A percentile compares a stretch with the other conserved stretches of the same genome.
Conservation (phyloP, 2,797 vertebrate genomes). For the Anas georgica region DNA sequence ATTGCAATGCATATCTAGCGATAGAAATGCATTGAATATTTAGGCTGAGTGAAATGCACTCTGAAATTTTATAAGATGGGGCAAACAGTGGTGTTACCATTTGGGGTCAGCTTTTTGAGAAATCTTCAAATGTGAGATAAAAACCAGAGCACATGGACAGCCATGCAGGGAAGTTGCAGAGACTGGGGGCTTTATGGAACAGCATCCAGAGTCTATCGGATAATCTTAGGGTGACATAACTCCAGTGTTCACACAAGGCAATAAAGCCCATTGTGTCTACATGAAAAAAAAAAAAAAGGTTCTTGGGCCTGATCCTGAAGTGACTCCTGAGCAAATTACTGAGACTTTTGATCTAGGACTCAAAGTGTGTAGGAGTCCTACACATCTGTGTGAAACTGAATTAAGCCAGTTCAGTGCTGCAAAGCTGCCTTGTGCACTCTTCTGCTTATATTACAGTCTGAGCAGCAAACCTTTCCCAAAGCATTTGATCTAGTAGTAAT, state of each 20-base stretch:
- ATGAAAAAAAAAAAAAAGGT: background rate
- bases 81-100: background rate
- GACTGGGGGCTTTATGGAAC: background rate
- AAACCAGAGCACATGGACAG: accelerated
- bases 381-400: background rate
- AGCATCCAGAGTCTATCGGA: background rate
- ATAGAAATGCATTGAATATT: background rate
- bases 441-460: background rate
- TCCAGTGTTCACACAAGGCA: background rate
- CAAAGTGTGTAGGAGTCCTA: background rate
- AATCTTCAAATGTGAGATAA: background rate
- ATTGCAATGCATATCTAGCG: background rate
- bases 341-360: background rate
- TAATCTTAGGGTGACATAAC: background rate
- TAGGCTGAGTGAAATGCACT: background rate
- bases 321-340: background rate
- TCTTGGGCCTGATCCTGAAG: background rate
- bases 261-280: background rate
- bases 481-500: background rate
- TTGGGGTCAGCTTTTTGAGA: background rate
- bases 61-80: background rate
- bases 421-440: background rate
- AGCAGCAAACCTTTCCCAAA: background rate
- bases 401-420: background rate
- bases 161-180: too few relatives aligned